Evolutionary conservation across 2,113 vertebrate genomes (phyloP).

Genomic region (Cyanistes caeruleus): DNA sequence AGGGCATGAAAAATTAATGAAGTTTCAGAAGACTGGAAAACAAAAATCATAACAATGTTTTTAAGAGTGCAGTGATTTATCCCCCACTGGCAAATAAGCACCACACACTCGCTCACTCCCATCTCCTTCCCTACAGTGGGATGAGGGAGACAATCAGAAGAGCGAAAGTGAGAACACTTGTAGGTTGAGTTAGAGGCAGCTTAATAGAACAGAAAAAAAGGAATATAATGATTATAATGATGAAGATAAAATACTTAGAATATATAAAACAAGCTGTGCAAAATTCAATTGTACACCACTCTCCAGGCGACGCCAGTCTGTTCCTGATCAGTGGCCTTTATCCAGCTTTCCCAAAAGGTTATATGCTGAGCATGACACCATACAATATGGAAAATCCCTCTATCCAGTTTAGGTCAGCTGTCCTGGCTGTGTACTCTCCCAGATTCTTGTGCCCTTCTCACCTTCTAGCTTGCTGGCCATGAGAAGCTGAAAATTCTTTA

Average conservation of each 20-base stretch:
- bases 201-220: not conserved
- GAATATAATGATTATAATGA: not conserved
- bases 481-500: not conserved
- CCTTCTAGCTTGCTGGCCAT: not conserved
- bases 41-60: not conserved
- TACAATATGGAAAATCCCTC: not conserved
- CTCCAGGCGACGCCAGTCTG: not conserved
- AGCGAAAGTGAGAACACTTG: not conserved
- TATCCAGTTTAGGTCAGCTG: not conserved
- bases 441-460: not conserved
- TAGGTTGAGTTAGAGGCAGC: not conserved
- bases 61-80: not conserved
- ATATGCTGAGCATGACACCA: not conserved
- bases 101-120: accelerated
- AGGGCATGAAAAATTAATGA: not conserved
- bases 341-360: not conserved
- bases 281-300: not conserved
- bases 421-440: not conserved
- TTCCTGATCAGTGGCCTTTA: not conserved
- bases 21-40: not conserved
- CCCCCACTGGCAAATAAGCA: not conserved
- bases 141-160: not conserved
- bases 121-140: not conserved
- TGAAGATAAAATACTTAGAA: not conserved
- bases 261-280: not conserved